phyloP scores from a whole-genome alignment of 2,888 invertebrate genomes.

The Leptinotarsa peninsularis region DNA sequence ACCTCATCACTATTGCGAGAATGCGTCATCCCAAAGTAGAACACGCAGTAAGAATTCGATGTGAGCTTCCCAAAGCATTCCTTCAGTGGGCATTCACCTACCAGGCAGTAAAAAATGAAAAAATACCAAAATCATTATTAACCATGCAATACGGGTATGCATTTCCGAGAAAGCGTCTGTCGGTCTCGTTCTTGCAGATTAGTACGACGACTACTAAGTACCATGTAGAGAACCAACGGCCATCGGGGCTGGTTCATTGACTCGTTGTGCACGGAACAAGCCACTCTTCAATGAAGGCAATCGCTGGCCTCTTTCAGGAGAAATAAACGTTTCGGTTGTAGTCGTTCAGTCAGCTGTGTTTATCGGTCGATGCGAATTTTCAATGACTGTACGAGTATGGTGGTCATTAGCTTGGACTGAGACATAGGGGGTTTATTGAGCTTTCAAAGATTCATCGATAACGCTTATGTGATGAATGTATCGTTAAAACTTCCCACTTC shows the following conservation, averaged over 20 bases:
- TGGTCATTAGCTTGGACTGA: no score
- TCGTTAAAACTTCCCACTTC: no score
- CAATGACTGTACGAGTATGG: neutral
- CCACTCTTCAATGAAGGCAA: conserved; percentile 18
- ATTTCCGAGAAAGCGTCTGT: conserved; percentile 17
- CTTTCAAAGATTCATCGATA: no score
- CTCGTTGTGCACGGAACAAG: neutral
- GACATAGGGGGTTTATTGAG: no score
- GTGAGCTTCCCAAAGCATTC: conserved; percentile 18
- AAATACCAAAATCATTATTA: conserved; percentile 15
- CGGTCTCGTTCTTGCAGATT: conserved; percentile 18
- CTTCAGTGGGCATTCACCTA: conserved; percentile 23
- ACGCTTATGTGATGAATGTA: no score
- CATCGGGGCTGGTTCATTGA: conserved; percentile 23
- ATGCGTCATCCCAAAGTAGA: conserved; percentile 13
- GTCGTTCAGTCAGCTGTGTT: conserved; percentile 11
- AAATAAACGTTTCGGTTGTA: neutral
- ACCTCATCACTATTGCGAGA: neutral
- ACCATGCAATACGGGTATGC: conserved; percentile 19
- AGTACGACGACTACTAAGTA: conserved; percentile 19
- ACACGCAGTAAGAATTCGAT: conserved; percentile 4
- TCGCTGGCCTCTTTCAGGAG: neutral
- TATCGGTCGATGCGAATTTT: neutral
- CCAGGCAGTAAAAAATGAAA: conserved; percentile 11
- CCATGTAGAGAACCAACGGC: conserved; percentile 1